A percentile compares a stretch with the other conserved stretches of the same genome.
Conservation (phyloP, 64 coral and sea anemone genomes). For the Orbicella faveolata region DNA sequence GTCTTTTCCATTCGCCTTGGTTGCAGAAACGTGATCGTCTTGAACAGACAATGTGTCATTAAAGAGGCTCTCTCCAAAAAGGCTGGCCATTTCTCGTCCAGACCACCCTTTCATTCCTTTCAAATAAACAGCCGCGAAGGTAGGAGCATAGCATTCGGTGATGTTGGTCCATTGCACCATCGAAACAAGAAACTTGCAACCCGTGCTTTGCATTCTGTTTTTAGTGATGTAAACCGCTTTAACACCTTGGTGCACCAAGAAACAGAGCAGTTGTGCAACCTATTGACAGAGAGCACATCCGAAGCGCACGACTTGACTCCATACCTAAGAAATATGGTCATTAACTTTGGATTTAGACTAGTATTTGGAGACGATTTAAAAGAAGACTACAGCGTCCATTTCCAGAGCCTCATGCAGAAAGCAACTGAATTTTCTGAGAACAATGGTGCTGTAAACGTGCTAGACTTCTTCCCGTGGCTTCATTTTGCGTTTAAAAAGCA, state of each 20-base stretch:
- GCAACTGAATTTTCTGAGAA: slow-evolving; percentile 65
- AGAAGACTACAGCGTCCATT: slow-evolving; percentile 1
- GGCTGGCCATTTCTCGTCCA: slow-evolving; percentile 60
- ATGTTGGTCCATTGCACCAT: slow-evolving; percentile 48
- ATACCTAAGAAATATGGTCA: slow-evolving; percentile 41
- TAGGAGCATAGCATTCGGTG: slow-evolving; percentile 69
- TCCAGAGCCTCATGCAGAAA: slow-evolving; percentile 40
- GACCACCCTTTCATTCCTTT: slow-evolving; percentile 65
- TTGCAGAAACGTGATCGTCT: slow-evolving; percentile 56
- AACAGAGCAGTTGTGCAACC: slow-evolving; percentile 35
- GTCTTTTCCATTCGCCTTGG: slow-evolving; percentile 73
- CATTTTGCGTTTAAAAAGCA: slow-evolving; percentile 54
- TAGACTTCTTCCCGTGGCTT: slow-evolving; percentile 83
- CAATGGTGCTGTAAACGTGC: slow-evolving; percentile 45
- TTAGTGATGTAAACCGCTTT: slow-evolving; percentile 58
- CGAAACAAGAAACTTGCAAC: slow-evolving; percentile 61
- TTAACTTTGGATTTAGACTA: slow-evolving; percentile 68
- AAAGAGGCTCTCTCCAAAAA: slow-evolving; percentile 65
- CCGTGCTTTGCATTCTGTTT: slow-evolving; percentile 48
- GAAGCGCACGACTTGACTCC: slow-evolving; percentile 49
- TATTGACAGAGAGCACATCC: neutral
- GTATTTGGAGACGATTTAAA: slow-evolving; percentile 63
- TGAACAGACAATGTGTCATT: slow-evolving; percentile 42
- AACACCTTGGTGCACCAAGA: slow-evolving; percentile 48
- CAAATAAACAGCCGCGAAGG: slow-evolving; percentile 57